These are phyloP conservation scores for Ormyrus nitidulus DNA, from an alignment of 2,888 invertebrate species.

Conservation along the genomic window DNA sequence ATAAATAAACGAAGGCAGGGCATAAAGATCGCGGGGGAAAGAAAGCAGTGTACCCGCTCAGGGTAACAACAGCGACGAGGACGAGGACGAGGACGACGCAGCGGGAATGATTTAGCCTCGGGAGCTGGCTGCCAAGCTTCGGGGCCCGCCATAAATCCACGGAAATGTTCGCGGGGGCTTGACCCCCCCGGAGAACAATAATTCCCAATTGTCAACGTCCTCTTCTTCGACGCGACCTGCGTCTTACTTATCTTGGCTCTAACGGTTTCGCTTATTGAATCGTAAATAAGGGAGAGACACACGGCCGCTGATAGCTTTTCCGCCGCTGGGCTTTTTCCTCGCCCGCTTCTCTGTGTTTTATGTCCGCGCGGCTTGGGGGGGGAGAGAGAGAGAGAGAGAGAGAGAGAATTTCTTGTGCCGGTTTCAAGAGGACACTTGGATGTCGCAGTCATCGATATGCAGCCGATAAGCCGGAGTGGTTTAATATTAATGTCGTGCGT, in stretches of 20 bases:
- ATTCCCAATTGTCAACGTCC: slow-evolving; percentile 42
- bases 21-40: background rate
- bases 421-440: background rate
- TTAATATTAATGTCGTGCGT: too few relatives aligned
- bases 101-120: slow-evolving; percentile 62
- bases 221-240: background rate
- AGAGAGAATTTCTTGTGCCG: background rate
- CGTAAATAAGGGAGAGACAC: slow-evolving; percentile 51
- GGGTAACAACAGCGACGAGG: background rate
- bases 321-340: background rate
- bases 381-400: background rate
- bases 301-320: slow-evolving; percentile 42
- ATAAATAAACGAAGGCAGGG: background rate
- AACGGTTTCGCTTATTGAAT: slow-evolving; percentile 50
- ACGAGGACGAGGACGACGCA: slow-evolving; percentile 4
- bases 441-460: background rate
- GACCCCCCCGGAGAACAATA: slow-evolving; percentile 46
- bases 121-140: slow-evolving; percentile 60
- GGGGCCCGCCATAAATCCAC: slow-evolving; percentile 62
- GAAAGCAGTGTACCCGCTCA: background rate
- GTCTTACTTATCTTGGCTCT: slow-evolving; percentile 5
- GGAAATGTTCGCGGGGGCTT: slow-evolving; percentile 33
- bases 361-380: background rate
- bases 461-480: too few relatives aligned
- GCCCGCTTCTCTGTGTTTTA: slow-evolving; percentile 21